These are phyloP conservation scores for Zaprionus capensis DNA, from an alignment of 1,140 invertebrate genomes.

Conservation along the genomic window DNA sequence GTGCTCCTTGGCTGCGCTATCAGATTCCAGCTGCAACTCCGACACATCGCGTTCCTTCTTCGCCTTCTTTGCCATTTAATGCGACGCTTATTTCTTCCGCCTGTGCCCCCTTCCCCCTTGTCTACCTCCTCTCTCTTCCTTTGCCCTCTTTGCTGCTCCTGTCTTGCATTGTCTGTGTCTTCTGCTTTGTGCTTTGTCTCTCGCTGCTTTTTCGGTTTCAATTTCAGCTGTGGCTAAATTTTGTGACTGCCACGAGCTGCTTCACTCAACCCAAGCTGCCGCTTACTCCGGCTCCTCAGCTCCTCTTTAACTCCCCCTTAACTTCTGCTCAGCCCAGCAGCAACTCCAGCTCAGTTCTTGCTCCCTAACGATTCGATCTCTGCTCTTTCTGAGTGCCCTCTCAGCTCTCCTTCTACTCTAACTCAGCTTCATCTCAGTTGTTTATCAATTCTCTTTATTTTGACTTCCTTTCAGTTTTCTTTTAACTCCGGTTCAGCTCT, in stretches of 20 bases:
- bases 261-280: not conserved
- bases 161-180: not conserved
- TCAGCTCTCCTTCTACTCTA: not conserved
- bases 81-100: constrained; percentile 67
- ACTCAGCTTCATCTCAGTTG: not conserved
- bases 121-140: constrained; percentile 21
- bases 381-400: not conserved
- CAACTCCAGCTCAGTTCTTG: not conserved
- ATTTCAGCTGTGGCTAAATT: constrained; percentile 21
- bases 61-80: constrained; percentile 48
- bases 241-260: constrained; percentile 34
- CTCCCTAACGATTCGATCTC: not conserved
- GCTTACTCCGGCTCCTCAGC: not conserved
- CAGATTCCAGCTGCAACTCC: constrained; percentile 67
- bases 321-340: not conserved
- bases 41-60: too few species aligned
- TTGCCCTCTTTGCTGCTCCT: not conserved
- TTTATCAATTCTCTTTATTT: not conserved
- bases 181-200: constrained; percentile 1
- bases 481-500: not conserved
- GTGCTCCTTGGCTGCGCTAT: constrained; percentile 55
- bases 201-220: constrained; percentile 27
- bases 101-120: constrained; percentile 9
- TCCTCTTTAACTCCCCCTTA: constrained; percentile 7
- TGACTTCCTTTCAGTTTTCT: not conserved